Evolutionary conservation across 2,113 vertebrate species (phyloP), one percentile per base, ranked within the genome.

Genomic region (Penelope pileata): DNA sequence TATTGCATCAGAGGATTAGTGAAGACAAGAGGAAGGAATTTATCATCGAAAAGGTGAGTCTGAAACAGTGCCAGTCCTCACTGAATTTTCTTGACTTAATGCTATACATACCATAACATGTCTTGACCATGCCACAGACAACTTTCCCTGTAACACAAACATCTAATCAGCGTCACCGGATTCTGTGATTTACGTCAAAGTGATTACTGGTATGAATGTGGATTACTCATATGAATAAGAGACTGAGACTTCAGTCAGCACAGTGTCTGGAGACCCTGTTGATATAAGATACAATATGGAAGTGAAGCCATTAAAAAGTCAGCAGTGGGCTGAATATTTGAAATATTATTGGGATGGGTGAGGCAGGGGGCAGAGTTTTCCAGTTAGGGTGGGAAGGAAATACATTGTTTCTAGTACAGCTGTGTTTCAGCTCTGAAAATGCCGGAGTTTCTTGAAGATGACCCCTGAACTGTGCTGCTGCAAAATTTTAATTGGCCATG

Each of bases 21-120:
- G 85, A 66, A 94, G 73, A 90, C 93, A 74, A 84, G 74, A 77
- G 51, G 68, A 95, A 93, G 81, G 80, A 92, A 93, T 92, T 80
- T 48, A 62, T 42, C 83, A 32, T 3, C 58, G 76, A 86, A 88
- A 89, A 91, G 87, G 70, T 81, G 86, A 89, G 43, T 69, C 23
- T 91, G 88, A 95, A 92, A 59, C 2, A 10, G 64, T 79, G 86
- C 63, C 94, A 93, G 77, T 36, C 73, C 72, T 81, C 86, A 32
- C 17, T 6, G 40, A 78, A 43, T 42, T 85, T 60, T 76, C 56
- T 72, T 53, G 73, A 72, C 72, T 62, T 75, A 66, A 67, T 58
- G 59, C 12, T 42, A 38, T 2, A 74, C 95, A 82, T 64, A 92
- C 67, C 83, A 27, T 3, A 75, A 91, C 93, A 48, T 83, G 95